Percentiles rank a stretch among this genome's conserved stretches.
Evolutionary conservation across 2,797 vertebrate genomes (phyloP).

Genomic region (Ptychobarbus kaznakovi): DNA sequence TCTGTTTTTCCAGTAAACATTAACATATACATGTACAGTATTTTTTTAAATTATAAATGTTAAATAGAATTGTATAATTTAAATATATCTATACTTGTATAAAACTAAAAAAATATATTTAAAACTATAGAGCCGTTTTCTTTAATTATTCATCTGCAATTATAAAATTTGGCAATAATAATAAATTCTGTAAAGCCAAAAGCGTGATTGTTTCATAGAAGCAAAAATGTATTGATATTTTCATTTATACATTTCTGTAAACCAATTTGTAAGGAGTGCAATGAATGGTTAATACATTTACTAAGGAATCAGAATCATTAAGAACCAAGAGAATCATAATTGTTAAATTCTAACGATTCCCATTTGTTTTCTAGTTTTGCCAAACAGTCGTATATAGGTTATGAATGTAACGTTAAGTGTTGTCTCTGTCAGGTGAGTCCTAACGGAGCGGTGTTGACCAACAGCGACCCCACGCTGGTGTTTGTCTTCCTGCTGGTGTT

Average conservation of each 20-base stretch:
- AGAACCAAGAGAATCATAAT: neutral
- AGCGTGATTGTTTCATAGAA: neutral
- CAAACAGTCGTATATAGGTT: neutral
- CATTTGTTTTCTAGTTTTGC: neutral
- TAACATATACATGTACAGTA: no score
- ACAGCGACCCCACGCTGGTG: constrained; percentile 91
- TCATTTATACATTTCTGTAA: neutral
- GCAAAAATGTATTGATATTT: neutral
- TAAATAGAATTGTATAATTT: no score
- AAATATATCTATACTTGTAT: no score
- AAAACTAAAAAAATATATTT: neutral
- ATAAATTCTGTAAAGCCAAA: neutral
- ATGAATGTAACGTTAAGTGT: neutral
- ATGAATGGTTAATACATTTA: no score
- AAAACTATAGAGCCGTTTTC: neutral
- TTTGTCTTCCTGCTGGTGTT: constrained; percentile 90
- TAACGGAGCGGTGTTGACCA: constrained; percentile 87
- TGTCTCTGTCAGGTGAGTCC: constrained; percentile 82
- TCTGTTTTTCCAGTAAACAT: no score
- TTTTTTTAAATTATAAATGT: no score
- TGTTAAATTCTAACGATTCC: neutral
- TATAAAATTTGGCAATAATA: neutral
- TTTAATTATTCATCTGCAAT: neutral
- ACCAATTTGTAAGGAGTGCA: neutral
- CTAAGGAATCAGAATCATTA: no score